Evolutionary conservation across 30 jellyfish, hydroid and myxozoan species (phyloP).

Genomic region (Nemopilema nomurai): DNA sequence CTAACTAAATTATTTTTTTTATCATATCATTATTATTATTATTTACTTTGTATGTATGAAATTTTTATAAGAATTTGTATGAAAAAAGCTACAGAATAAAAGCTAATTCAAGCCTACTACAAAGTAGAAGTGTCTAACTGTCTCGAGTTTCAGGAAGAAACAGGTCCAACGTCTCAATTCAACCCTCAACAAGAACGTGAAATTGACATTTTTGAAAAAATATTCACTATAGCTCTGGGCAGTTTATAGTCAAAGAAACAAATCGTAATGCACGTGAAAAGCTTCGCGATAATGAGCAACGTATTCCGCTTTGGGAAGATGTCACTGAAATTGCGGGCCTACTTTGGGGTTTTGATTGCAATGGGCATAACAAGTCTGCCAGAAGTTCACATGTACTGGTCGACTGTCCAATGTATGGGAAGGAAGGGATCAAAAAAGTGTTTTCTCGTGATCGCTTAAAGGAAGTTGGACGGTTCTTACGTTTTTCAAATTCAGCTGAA

Average conservation of each 20-base stretch:
- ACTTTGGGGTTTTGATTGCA: too few species aligned
- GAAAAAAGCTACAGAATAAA: too few species aligned
- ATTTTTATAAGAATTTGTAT: too few species aligned
- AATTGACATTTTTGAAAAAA: slow-evolving; percentile 25
- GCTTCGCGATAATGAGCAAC: slow-evolving; percentile 18
- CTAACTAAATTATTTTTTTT: too few species aligned
- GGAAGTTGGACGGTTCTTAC: slow-evolving; percentile 19
- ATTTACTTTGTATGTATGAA: too few species aligned
- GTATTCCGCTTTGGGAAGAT: slow-evolving; percentile 32
- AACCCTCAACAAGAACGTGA: slow-evolving; percentile 5
- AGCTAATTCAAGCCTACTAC: too few species aligned
- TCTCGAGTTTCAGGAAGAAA: slow-evolving; percentile 14
- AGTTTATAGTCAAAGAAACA: slow-evolving; percentile 23
- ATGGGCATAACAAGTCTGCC: too few species aligned
- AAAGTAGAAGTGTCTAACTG: too few species aligned
- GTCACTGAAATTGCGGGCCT: slow-evolving; percentile 7
- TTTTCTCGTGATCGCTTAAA: slow-evolving; percentile 13
- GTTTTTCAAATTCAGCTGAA: not conserved
- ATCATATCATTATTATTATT: too few species aligned
- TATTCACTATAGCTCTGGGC: not conserved
- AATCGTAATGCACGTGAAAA: slow-evolving; percentile 2
- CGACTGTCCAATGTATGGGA: too few species aligned
- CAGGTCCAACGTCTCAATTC: slow-evolving; percentile 30
- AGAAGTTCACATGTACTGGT: too few species aligned
- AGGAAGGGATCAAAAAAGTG: too few species aligned